Percentiles rank a stretch among this genome's conserved stretches.
phyloP scores from a whole-genome alignment of 2,797 vertebrate species.

The Bradypodion ventrale region DNA sequence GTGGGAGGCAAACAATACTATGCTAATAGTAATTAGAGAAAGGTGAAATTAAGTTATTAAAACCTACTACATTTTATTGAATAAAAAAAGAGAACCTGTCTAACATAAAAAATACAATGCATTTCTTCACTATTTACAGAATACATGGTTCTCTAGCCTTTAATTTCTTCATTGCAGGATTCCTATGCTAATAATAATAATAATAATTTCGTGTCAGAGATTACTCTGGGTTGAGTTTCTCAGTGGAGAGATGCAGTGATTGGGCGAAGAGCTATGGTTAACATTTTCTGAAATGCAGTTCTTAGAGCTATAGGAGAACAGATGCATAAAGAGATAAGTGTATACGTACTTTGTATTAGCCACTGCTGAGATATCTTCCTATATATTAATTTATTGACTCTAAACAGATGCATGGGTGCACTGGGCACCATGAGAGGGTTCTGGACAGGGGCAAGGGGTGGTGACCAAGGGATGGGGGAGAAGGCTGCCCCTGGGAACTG shows the following conservation, averaged over 20 bases:
- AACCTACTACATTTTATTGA: conserved; percentile 36
- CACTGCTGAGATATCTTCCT: neutral
- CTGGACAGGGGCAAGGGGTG: no score
- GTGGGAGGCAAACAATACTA: neutral
- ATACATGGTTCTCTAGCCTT: conserved; percentile 32
- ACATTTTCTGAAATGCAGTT: neutral
- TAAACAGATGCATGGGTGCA: neutral
- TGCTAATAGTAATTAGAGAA: neutral
- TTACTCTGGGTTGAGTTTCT: no score
- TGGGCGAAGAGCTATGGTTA: neutral
- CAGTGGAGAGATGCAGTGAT: neutral
- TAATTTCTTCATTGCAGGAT: conserved; percentile 15
- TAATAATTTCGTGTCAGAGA: no score
- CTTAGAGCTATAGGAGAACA: neutral
- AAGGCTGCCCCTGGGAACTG: no score
- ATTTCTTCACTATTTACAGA: conserved; percentile 36
- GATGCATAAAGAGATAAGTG: neutral
- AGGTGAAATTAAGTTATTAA: neutral
- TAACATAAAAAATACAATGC: conserved; percentile 43
- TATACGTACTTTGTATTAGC: neutral
- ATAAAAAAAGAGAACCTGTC: conserved; percentile 38
- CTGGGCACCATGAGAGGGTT: no score
- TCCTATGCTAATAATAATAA: no score
- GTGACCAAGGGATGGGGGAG: no score
- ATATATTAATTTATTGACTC: neutral